Percentiles rank a stretch among this genome's conserved stretches.
Evolutionary conservation across 2,797 vertebrate species (phyloP).

Genomic region (Xiphorhynchus erythropygius): DNA sequence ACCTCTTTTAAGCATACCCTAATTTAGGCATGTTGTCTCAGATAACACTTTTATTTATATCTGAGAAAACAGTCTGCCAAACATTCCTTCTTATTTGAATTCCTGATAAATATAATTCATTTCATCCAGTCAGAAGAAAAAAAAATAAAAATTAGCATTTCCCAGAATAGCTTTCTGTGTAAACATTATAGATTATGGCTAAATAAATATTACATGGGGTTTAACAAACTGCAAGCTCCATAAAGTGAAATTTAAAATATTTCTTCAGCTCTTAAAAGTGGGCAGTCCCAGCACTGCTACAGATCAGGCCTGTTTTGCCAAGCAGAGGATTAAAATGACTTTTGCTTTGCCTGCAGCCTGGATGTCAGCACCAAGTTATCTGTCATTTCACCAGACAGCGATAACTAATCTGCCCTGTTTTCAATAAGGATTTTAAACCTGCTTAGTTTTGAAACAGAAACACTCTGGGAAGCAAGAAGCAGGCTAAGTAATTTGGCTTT

Average conservation of each 20-base stretch:
- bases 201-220: constrained; percentile 39
- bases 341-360: not conserved
- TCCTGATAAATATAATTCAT: constrained; percentile 53
- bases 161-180: constrained; percentile 49
- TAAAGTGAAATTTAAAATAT: not conserved
- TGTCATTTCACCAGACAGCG: not conserved
- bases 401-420: constrained; percentile 1
- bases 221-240: constrained; percentile 4
- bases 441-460: not conserved
- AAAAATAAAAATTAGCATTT: not conserved
- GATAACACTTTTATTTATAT: constrained; percentile 47
- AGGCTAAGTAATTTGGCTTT: not conserved
- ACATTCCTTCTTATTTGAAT: constrained; percentile 43
- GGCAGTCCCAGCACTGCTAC: not conserved
- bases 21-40: constrained; percentile 48
- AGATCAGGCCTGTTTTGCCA: not conserved
- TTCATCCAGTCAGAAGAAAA: not conserved
- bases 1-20: constrained; percentile 29
- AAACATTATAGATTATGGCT: constrained; percentile 25
- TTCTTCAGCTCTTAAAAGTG: not conserved
- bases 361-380: not conserved
- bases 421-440: not conserved
- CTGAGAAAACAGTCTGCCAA: constrained; percentile 36
- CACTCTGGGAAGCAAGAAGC: not conserved
- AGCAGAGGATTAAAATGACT: not conserved